Conservation (phyloP, 2,888 invertebrate species). For the Antheraea assamensis region DNA sequence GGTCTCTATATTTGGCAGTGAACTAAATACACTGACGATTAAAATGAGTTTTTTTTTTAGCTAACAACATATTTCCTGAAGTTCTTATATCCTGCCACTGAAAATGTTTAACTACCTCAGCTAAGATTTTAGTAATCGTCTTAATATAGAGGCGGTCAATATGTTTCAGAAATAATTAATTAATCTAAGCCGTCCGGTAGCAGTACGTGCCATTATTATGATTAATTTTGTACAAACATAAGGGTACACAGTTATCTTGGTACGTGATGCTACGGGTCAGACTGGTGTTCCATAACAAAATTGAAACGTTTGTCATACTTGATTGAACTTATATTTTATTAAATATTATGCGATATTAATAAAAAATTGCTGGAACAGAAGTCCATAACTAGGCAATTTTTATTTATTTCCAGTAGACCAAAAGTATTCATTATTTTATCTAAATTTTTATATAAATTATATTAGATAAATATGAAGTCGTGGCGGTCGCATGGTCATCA, state of each 20-base stretch:
- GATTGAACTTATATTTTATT: not conserved
- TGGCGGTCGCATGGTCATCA: too few relatives aligned
- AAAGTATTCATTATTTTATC: too few relatives aligned
- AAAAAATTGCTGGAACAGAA: too few relatives aligned
- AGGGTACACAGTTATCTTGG: not conserved
- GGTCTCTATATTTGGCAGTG: not conserved
- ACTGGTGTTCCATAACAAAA: not conserved
- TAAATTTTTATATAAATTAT: too few relatives aligned
- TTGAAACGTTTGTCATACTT: not conserved
- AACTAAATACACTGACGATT: too few relatives aligned
- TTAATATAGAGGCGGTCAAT: not conserved
- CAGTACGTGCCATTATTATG: constrained; percentile 9
- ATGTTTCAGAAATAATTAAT: not conserved
- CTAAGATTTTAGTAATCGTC: not conserved
- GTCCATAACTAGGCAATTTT: too few relatives aligned
- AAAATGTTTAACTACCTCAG: not conserved
- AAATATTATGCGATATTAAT: too few relatives aligned
- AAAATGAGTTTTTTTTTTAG: too few relatives aligned
- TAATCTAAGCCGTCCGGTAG: not conserved
- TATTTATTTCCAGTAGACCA: too few relatives aligned
- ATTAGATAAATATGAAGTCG: too few relatives aligned
- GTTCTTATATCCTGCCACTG: not conserved
- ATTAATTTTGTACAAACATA: constrained; percentile 8
- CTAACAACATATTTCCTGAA: too few relatives aligned
- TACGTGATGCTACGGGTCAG: not conserved